Conservation (phyloP, 2,797 vertebrate genomes). For the Buphagus erythrorhynchus region DNA sequence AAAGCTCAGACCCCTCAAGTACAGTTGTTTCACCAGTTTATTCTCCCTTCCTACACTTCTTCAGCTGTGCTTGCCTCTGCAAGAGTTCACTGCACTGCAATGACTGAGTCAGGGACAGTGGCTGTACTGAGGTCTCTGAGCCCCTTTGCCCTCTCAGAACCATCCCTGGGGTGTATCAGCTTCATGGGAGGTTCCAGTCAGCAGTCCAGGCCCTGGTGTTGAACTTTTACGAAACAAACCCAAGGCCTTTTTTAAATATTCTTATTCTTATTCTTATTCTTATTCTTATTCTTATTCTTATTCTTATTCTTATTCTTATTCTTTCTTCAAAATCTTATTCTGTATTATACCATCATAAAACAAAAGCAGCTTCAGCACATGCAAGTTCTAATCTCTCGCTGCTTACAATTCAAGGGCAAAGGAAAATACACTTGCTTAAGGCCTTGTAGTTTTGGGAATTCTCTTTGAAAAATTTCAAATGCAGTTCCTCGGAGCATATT, state of each 20-base stretch:
- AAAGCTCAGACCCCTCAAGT: background rate
- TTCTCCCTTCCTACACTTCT: background rate
- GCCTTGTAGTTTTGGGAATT: background rate
- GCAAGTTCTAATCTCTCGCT: background rate
- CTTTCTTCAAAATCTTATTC: background rate
- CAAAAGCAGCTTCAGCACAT: background rate
- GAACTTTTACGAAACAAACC: background rate
- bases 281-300: background rate
- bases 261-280: background rate
- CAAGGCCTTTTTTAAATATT: background rate
- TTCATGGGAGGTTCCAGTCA: background rate
- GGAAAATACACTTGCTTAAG: background rate
- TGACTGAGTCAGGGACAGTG: fast-evolving
- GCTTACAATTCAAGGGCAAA: background rate
- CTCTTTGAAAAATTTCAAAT: background rate
- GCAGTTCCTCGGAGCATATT: background rate
- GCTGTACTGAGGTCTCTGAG: background rate
- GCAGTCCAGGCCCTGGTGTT: background rate
- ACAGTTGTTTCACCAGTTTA: background rate
- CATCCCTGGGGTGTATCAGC: background rate
- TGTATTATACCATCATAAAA: background rate
- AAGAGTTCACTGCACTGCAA: background rate
- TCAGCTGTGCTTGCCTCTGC: background rate
- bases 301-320: background rate
- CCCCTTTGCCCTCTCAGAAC: background rate